Conservation (phyloP, 2,797 vertebrate species). For the Sebastes vulpes region DNA sequence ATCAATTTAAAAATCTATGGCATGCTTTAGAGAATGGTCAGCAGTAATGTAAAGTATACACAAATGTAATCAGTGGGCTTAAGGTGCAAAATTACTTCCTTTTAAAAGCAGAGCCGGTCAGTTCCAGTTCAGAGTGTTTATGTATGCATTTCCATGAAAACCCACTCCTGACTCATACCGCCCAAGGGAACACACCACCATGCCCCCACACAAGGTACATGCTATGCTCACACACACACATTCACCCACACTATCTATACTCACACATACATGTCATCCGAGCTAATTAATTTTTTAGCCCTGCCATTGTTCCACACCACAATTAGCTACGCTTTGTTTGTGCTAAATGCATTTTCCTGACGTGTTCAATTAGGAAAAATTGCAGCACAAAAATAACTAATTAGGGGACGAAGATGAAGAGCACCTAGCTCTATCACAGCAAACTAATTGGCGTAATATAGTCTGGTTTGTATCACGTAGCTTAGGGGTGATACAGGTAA, state of each 20-base stretch:
- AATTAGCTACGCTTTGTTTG: constrained; percentile 80
- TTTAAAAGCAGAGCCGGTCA: background rate
- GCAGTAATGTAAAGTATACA: constrained; percentile 17
- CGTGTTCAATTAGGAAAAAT: constrained; percentile 79
- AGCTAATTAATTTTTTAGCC: constrained; percentile 58
- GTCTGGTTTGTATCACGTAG: constrained; percentile 63
- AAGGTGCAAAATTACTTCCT: background rate
- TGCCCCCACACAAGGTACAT: background rate
- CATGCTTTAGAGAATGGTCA: background rate
- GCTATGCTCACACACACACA: background rate
- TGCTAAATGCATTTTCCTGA: constrained; percentile 72
- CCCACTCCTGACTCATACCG: background rate
- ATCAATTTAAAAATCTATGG: constrained; percentile 3
- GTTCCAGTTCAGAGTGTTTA: background rate
- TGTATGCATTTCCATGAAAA: background rate
- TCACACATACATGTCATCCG: background rate
- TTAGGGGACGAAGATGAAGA: constrained; percentile 65
- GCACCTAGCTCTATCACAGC: constrained; percentile 51
- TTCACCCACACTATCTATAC: background rate
- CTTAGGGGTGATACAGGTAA: constrained; percentile 66
- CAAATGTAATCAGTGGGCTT: background rate
- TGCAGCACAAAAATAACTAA: constrained; percentile 75
- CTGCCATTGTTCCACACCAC: constrained; percentile 52
- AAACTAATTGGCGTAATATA: constrained; percentile 75
- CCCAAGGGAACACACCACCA: background rate